Percentiles rank a stretch among this genome's conserved stretches.
Evolutionary conservation across 2,888 invertebrate species (phyloP).

Genomic region (Crioceris asparagi): DNA sequence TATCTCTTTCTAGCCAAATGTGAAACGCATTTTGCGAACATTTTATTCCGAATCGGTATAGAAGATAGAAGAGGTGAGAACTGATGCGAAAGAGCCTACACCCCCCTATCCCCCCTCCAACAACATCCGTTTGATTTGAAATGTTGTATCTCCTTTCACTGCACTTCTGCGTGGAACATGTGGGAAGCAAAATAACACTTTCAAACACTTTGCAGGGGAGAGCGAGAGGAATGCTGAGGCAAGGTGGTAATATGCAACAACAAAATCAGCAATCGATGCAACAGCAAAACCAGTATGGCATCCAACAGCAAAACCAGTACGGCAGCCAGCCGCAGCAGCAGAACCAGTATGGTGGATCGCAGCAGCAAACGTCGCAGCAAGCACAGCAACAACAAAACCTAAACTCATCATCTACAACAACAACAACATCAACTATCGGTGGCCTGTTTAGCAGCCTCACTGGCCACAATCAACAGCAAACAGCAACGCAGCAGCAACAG

Average conservation of each 20-base stretch:
- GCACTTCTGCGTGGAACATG: too few relatives aligned
- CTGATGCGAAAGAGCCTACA: too few relatives aligned
- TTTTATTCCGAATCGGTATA: too few relatives aligned
- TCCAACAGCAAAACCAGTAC: constrained; percentile 10
- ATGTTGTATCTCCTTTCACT: too few relatives aligned
- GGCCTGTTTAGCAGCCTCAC: constrained; percentile 23
- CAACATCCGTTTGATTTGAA: too few relatives aligned
- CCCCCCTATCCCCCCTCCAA: too few relatives aligned
- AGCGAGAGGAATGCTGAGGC: constrained; percentile 50
- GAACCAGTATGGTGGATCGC: not conserved
- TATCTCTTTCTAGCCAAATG: too few relatives aligned
- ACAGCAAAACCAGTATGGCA: constrained; percentile 18
- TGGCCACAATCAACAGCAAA: constrained; percentile 9
- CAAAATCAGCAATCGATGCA: constrained; percentile 11
- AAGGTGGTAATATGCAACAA: constrained; percentile 39
- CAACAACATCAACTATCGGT: constrained; percentile 16
- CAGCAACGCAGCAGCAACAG: constrained; percentile 28
- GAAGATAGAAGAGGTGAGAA: too few relatives aligned
- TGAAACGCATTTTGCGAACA: too few relatives aligned
- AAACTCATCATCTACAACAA: too few relatives aligned
- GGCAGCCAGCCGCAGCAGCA: not conserved
- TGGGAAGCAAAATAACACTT: too few relatives aligned
- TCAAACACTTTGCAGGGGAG: constrained; percentile 43
- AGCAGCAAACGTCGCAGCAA: constrained; percentile 11
- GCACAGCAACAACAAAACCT: constrained; percentile 18